Evolutionary conservation across 2,113 vertebrate species (phyloP).

Genomic region (Heterotilapia buettikoferi): DNA sequence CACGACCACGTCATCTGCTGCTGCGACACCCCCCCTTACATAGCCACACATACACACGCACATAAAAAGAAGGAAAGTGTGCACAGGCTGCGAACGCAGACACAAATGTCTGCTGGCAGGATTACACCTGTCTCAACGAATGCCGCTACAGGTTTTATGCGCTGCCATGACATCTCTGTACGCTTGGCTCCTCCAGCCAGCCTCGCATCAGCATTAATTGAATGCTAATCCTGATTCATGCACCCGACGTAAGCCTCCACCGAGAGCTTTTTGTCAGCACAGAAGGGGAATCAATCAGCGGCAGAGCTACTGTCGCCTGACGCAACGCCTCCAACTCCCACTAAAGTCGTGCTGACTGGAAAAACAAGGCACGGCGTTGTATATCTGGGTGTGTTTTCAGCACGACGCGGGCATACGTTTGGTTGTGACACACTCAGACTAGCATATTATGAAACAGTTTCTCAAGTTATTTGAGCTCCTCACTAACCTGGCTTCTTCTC

Average conservation of each 20-base stretch:
- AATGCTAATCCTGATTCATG: conserved; percentile 33
- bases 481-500: conserved; percentile 88
- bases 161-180: conserved; percentile 13
- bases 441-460: neutral
- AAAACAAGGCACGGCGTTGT: neutral
- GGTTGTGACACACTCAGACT: neutral
- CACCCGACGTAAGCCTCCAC: neutral
- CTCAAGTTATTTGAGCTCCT: neutral
- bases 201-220: conserved; percentile 32
- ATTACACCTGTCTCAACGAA: conserved; percentile 12
- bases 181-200: neutral
- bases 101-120: neutral
- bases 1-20: neutral
- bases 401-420: neutral
- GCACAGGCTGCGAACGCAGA: neutral
- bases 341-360: neutral
- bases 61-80: neutral
- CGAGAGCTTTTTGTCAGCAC: conserved; percentile 17
- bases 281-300: conserved; percentile 10
- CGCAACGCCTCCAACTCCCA: neutral
- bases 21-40: neutral
- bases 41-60: neutral
- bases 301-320: neutral
- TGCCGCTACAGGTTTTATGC: neutral
- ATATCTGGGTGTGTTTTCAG: neutral